Evolutionary conservation across 2,888 invertebrate species (phyloP).

Genomic region (Erebia epiphron): DNA sequence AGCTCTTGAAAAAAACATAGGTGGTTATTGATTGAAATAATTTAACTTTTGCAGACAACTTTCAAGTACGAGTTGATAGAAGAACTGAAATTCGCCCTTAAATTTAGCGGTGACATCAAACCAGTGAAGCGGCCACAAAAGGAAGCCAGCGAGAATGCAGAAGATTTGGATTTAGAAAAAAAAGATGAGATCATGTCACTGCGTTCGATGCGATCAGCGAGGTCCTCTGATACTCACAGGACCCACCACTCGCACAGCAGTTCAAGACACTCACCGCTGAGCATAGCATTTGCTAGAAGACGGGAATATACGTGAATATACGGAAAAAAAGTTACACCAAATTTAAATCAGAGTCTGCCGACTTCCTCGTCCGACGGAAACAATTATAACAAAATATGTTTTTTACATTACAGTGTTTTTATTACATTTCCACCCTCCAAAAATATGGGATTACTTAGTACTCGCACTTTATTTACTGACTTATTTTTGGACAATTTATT

Average conservation of each 20-base stretch:
- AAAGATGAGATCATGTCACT: constrained; percentile 69
- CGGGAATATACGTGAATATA: constrained; percentile 54
- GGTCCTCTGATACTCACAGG: constrained; percentile 60
- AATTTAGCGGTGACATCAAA: constrained; percentile 85
- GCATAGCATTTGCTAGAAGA: constrained; percentile 69
- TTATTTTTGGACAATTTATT: neutral
- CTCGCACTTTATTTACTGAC: neutral
- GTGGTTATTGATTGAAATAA: neutral
- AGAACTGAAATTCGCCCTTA: constrained; percentile 85
- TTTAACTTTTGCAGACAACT: constrained; percentile 64
- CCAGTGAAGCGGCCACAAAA: constrained; percentile 76
- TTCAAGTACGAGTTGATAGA: constrained; percentile 84
- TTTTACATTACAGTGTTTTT: too few species aligned
- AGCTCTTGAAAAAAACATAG: too few species aligned
- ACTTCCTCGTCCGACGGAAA: too few species aligned
- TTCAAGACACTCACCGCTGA: constrained; percentile 68
- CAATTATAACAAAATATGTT: too few species aligned
- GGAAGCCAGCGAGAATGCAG: constrained; percentile 54
- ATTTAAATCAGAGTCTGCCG: too few species aligned
- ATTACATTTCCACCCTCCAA: too few species aligned
- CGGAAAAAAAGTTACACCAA: too few species aligned
- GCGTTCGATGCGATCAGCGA: constrained; percentile 58
- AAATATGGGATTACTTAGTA: neutral
- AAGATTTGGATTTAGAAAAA: constrained; percentile 58
- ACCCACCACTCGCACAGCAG: constrained; percentile 66